Conservation (phyloP, 2,888 invertebrate genomes). For the Aspidiotus destructor region DNA sequence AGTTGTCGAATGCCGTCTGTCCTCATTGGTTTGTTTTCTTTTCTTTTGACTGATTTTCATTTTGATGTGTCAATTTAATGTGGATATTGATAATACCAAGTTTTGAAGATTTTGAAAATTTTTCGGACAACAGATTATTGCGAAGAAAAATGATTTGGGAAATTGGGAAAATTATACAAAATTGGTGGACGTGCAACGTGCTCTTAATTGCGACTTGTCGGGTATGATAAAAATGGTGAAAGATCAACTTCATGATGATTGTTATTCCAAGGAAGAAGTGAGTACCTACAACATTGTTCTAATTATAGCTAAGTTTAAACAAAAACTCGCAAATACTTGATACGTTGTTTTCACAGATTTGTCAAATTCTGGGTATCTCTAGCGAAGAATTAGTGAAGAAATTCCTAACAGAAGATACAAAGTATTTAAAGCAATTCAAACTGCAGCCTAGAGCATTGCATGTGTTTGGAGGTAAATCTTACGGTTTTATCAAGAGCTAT, state of each 20-base stretch:
- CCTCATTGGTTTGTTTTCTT: slow-evolving; percentile 57
- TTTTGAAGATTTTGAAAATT: not conserved
- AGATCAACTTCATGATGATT: slow-evolving; percentile 52
- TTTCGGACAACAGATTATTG: not conserved
- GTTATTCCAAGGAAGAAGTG: slow-evolving; percentile 62
- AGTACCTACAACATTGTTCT: not conserved
- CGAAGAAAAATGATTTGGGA: slow-evolving; percentile 8
- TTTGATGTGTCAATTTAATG: not conserved
- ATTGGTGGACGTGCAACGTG: slow-evolving; percentile 63
- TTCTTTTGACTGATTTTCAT: no score
- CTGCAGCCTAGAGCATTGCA: slow-evolving; percentile 78
- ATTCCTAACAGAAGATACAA: slow-evolving; percentile 57
- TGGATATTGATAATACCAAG: not conserved
- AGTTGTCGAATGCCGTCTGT: slow-evolving; percentile 88
- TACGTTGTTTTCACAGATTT: slow-evolving; percentile 40
- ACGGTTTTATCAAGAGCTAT: no score
- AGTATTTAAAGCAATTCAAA: slow-evolving; percentile 57
- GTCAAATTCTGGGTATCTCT: slow-evolving; percentile 49
- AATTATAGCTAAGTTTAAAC: no score
- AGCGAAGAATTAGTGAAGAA: slow-evolving; percentile 55
- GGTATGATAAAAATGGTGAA: slow-evolving; percentile 62
- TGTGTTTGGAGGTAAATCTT: slow-evolving; percentile 58
- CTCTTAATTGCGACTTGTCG: slow-evolving; percentile 52
- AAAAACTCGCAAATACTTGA: no score
- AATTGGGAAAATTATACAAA: slow-evolving; percentile 19